phyloP scores from a whole-genome alignment of 2,888 invertebrate species.

The Clivina fossor region DNA sequence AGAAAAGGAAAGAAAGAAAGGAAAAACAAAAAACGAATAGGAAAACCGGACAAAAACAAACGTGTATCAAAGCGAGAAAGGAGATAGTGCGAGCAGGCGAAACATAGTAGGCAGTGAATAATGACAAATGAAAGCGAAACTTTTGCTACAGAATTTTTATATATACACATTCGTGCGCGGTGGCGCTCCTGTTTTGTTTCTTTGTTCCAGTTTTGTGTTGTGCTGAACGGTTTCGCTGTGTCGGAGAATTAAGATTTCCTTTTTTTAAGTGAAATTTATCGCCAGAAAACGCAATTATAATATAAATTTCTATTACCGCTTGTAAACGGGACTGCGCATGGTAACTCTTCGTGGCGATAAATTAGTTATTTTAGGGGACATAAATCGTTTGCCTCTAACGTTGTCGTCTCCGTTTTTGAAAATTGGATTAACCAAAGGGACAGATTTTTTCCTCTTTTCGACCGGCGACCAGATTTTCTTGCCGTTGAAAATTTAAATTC shows the following conservation, averaged over 20 bases:
- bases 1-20: no score
- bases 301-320: constrained; percentile 27
- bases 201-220: constrained; percentile 13
- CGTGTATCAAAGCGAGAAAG: constrained; percentile 21
- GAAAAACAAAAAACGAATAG: no score
- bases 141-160: constrained; percentile 22
- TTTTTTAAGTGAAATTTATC: constrained; percentile 28
- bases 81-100: no score
- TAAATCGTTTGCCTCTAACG: constrained; percentile 18
- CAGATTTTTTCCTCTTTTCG: no score
- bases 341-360: no score
- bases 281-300: constrained; percentile 23
- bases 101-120: constrained; percentile 28
- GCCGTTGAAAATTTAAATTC: no score
- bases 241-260: constrained; percentile 25
- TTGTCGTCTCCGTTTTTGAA: no score
- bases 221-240: constrained; percentile 1
- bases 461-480: no score
- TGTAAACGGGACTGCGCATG: no score
- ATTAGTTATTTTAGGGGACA: constrained; percentile 19
- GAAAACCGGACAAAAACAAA: no score
- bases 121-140: constrained; percentile 31
- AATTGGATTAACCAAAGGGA: no score
- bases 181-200: constrained; percentile 16
- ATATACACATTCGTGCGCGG: constrained; percentile 22